Conservation (phyloP, 2,113 vertebrate species). For the Prolemur simus region DNA sequence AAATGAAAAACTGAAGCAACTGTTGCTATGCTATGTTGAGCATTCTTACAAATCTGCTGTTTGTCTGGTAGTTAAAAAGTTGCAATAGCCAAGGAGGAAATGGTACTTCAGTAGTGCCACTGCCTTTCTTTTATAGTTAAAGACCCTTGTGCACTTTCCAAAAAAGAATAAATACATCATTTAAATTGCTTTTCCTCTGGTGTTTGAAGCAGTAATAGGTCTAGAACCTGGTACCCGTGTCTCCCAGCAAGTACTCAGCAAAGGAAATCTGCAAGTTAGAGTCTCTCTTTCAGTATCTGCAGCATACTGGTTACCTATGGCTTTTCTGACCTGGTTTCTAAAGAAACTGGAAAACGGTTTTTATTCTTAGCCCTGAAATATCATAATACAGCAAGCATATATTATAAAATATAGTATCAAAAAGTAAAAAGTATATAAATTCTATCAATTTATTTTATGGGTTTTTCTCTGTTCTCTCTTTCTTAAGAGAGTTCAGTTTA, state of each 20-base stretch:
- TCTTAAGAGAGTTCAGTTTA: not conserved
- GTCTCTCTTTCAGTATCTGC: constrained; percentile 37
- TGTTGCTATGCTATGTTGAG: not conserved
- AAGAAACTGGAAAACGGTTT: constrained; percentile 69
- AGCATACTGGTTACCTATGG: constrained; percentile 13
- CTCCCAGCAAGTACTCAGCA: constrained; percentile 68
- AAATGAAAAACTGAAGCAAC: not conserved
- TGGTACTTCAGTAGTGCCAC: not conserved
- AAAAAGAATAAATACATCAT: not conserved
- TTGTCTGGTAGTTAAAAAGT: not conserved
- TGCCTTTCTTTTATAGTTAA: not conserved
- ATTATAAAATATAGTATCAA: constrained; percentile 58
- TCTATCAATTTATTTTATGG: not conserved
- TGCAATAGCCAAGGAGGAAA: not conserved
- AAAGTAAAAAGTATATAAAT: not conserved
- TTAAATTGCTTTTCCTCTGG: constrained; percentile 15
- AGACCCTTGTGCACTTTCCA: not conserved
- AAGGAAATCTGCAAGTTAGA: constrained; percentile 63
- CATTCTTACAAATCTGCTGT: not conserved
- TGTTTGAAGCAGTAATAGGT: constrained; percentile 3
- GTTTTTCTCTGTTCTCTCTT: not conserved
- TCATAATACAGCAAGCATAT: constrained; percentile 66
- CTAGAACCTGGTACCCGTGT: not conserved
- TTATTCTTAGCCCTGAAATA: constrained; percentile 58
- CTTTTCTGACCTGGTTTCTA: constrained; percentile 78